Base-by-base conservation (phyloP, 1,140 invertebrate genomes). In the Mactra quadrangularis region DNA sequence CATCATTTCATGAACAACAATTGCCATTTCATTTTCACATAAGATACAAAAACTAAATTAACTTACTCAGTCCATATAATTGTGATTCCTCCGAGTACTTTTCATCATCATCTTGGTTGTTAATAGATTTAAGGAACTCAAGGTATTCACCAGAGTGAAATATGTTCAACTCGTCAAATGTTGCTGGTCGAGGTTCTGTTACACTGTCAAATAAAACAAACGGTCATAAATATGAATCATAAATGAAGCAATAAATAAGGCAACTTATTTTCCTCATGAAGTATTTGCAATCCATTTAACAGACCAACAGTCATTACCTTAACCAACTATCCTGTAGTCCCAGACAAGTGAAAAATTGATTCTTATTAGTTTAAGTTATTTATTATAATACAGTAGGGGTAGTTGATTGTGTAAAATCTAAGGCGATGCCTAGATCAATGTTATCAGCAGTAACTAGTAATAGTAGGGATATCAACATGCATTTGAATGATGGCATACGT, bases 91-190 rank as follows among this genome's bases (percentile, higher is more conserved):
- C 85, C 22, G 84, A 85, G 70, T 81, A 86, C 66, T 85, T 88
- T 68, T 91, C 90, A 31, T 87, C 86, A 75, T 90, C 89, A 13
- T 85, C 83, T 11, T 82, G 62, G 9, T 78, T 29, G 78, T 76
- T 86, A 7, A 88, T 77, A 29, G 83, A 68, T 17, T 85, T 59
- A 7, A 91, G 60, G 52, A 88, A 90, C 3, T 87, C 57, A 0
- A 91, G 68, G 47, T 90, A 91, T n/a, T 90, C 89, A 19, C 64
- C 13, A 17, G 82, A 84, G 66, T 91, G 90, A 70, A 91, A 91
- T 13, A 50, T 59, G n/a, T 64, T 22, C 31, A 91, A 55, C 60
- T 90, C 88, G 38, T 84, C 62, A 22, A 82, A 71, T 13, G 82
- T 86, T 4, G 87, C 88, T 29, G 59, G 25, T 31, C 72, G 76